Conservation (phyloP, 2,888 invertebrate genomes). For the Nymphalis c-album region DNA sequence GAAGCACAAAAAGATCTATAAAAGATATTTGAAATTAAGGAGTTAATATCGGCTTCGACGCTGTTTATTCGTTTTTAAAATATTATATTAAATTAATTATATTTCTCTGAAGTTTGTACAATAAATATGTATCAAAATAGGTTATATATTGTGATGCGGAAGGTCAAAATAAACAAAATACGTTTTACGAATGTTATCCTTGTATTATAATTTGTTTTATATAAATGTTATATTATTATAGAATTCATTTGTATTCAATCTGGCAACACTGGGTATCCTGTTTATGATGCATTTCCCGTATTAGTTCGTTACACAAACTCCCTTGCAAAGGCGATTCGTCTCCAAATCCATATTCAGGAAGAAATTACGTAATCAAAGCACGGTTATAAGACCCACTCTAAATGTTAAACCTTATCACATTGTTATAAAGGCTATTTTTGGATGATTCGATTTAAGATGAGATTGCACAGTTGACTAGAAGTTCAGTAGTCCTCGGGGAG, state of each 20-base stretch:
- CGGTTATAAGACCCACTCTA: conserved; percentile 23
- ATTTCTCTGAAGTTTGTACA: no score
- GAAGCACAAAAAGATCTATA: no score
- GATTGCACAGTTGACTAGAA: conserved; percentile 31
- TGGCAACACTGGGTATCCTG: conserved; percentile 3
- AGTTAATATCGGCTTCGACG: no score
- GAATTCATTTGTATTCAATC: conserved; percentile 15
- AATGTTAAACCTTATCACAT: conserved; percentile 26
- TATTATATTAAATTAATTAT: no score
- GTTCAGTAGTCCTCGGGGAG: conserved; percentile 35
- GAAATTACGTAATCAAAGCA: conserved; percentile 41
- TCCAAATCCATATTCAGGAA: conserved; percentile 40
- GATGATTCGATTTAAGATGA: conserved; percentile 25
- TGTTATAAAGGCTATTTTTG: conserved; percentile 33
- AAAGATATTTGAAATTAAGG: no score
- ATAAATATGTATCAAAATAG: no score
- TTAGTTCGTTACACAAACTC: conserved; percentile 29
- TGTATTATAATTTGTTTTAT: no score
- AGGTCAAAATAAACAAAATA: no score
- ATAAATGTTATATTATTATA: neutral
- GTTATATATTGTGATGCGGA: no score
- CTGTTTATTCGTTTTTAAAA: no score
- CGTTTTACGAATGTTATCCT: no score
- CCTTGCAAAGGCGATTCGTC: conserved; percentile 26
- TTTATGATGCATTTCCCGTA: conserved; percentile 28